Percentiles rank a stretch among this genome's conserved stretches.
phyloP scores from a whole-genome alignment of 2,797 vertebrate species.

The Notolabrus celidotus region DNA sequence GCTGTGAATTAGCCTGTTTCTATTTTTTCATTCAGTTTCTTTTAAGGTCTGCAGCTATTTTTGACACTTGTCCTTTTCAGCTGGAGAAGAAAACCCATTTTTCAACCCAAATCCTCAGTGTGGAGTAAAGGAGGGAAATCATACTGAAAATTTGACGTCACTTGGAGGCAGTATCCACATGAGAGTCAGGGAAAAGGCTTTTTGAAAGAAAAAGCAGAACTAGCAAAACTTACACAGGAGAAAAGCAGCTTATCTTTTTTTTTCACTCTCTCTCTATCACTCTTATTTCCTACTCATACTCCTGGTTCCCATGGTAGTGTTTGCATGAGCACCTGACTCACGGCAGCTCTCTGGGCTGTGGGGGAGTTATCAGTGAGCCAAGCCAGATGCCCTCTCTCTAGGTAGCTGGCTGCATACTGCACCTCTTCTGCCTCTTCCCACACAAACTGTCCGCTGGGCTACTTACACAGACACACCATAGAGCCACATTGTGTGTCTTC shows the following conservation, averaged over 20 bases:
- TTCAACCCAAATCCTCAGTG: slow-evolving; percentile 7
- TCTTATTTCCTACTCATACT: slow-evolving; percentile 57
- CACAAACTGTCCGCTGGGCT: slow-evolving; percentile 62
- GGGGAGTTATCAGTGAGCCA: slow-evolving; percentile 72
- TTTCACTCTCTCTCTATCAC: slow-evolving; percentile 27
- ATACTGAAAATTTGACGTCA: slow-evolving; percentile 23
- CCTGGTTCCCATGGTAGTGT: slow-evolving; percentile 62
- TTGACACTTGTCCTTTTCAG: slow-evolving; percentile 22
- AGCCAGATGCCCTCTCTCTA: slow-evolving; percentile 81
- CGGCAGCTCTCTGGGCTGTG: slow-evolving; percentile 70
- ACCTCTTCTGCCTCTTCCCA: slow-evolving; percentile 67
- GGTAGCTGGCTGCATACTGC: slow-evolving; percentile 69
- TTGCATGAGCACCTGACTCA: slow-evolving; percentile 79
- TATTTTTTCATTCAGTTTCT: slow-evolving; percentile 10
- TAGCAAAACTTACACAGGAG: slow-evolving; percentile 55
- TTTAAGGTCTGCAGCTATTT: slow-evolving; percentile 27
- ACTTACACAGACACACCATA: slow-evolving; percentile 33
- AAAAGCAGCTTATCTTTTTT: slow-evolving; percentile 62
- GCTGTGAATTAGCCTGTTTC: slow-evolving; percentile 36
- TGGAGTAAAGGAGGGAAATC: slow-evolving; percentile 28
- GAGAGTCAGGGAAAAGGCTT: slow-evolving; percentile 36
- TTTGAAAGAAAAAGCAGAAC: slow-evolving; percentile 46
- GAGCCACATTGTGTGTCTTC: slow-evolving; percentile 24
- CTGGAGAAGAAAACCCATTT: slow-evolving; percentile 22
- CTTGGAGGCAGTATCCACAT: slow-evolving; percentile 19